These are phyloP conservation scores for Limnodromus scolopaceus DNA, from an alignment of 2,797 vertebrate species.

Conservation along the genomic window DNA sequence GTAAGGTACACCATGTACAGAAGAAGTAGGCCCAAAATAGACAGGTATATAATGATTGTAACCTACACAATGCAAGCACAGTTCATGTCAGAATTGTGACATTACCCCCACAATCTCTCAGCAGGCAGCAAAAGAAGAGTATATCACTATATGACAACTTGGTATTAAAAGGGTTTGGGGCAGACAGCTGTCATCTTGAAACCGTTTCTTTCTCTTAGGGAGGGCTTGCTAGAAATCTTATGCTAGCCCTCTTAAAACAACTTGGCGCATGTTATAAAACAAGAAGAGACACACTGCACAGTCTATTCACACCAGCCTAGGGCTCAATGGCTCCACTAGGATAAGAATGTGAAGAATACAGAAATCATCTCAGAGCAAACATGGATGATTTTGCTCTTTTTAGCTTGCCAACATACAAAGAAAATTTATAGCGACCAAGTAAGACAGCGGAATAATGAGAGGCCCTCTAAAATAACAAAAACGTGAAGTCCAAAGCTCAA, in stretches of 20 bases:
- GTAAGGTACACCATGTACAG: constrained; percentile 99
- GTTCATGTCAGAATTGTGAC: not conserved
- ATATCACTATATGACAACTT: not conserved
- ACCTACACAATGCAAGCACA: constrained; percentile 78
- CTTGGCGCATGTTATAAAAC: not conserved
- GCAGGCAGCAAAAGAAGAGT: not conserved
- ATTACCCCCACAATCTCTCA: not conserved
- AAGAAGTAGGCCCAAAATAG: constrained; percentile 93
- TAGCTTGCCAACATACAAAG: not conserved
- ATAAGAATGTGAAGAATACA: not conserved
- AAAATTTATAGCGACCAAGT: not conserved
- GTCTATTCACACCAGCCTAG: not conserved
- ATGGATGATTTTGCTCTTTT: not conserved
- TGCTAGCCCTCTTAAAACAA: not conserved
- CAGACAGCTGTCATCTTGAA: not conserved
- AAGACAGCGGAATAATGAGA: not conserved
- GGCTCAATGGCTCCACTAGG: not conserved
- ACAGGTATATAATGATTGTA: constrained; percentile 97
- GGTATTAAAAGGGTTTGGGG: not conserved
- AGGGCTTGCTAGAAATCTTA: not conserved
- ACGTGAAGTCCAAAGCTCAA: not conserved
- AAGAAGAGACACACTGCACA: not conserved
- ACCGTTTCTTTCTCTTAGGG: not conserved
- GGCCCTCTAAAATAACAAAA: not conserved
- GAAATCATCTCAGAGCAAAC: not conserved